Evolutionary conservation across 1,140 invertebrate genomes (phyloP), one percentile per base, ranked within the genome.

Genomic region (Scaptomyza pallida): DNA sequence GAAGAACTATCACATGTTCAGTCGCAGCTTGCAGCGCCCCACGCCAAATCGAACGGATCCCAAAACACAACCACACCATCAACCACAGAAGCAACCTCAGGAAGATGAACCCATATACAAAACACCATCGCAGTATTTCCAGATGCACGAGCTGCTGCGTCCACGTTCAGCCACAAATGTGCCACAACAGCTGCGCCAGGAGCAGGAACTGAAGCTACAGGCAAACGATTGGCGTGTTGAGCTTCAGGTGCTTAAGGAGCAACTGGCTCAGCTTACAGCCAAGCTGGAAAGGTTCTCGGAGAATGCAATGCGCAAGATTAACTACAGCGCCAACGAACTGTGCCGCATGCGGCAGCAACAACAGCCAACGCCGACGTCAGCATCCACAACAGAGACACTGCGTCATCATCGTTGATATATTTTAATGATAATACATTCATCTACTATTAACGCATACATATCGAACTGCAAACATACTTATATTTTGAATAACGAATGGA

Each of bases 1-100:
- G 90, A 92, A 91, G 90, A 92, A 91, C 61, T 91, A 90, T 44
- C 75, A 78, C 47, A 62, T 91, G 44, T 91, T 91, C 5, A 89
- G 83, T 35, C 71, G 76, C 23, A 90, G 77, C 44, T 12, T 91
- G 30, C 80, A 91, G 57, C 76, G 80, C 0, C 78, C 68, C 35
- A 68, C 56, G 26, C 33, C 47, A 6, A 23, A 68, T 0, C 13
- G 9, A 0, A 6, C 1, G 13, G 52, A 52, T 1, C 15, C 15
- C 15, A 45, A 59, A 9, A 3, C 43, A 8, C 12, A 15, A 0
- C 16, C 57, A 0, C 67, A 69, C 13, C 33, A 48, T 10, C 57
- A 79, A 0, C 54, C 64, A 5, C 50, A 50, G 1, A 41, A 40
- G 1, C 75, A 75, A 12, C 30, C n/a, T n/a, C n/a, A n/a, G n/a